A percentile compares a stretch with the other conserved stretches of the same genome.
phyloP scores from a whole-genome alignment of 1,140 invertebrate species.

The Dryas iulia region DNA sequence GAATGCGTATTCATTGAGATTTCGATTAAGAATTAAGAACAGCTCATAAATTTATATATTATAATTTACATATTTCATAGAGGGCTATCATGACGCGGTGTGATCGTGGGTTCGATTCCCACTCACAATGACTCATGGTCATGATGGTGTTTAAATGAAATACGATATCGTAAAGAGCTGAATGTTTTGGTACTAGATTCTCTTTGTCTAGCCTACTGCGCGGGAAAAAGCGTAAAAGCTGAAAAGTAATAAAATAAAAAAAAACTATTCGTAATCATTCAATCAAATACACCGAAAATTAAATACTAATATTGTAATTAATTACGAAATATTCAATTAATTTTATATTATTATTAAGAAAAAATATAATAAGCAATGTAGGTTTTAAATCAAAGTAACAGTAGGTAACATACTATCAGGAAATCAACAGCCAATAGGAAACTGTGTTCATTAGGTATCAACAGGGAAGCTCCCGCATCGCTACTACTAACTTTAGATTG shows the following conservation, averaged over 20 bases:
- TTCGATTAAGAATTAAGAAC: slow-evolving; percentile 1
- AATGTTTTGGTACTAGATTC: no score
- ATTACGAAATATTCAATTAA: not conserved
- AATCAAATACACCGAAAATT: no score
- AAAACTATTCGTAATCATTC: no score
- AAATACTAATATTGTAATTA: not conserved
- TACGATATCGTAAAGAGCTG: no score
- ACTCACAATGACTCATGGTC: no score
- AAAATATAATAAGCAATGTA: not conserved
- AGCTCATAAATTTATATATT: not conserved
- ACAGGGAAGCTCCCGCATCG: slow-evolving; percentile 41
- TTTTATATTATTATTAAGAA: not conserved
- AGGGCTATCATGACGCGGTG: no score
- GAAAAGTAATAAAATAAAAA: no score
- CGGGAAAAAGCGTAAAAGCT: no score
- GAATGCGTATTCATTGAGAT: slow-evolving; percentile 21
- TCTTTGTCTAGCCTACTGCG: no score
- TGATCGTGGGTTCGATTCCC: no score
- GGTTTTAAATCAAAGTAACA: not conserved
- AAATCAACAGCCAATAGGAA: slow-evolving; percentile 45
- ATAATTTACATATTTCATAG: not conserved
- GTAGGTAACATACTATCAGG: not conserved
- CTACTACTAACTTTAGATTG: slow-evolving; percentile 67
- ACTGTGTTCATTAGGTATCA: slow-evolving; percentile 67
- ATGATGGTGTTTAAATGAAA: no score